Conservation (phyloP, 2,888 invertebrate genomes). For the Margaritifera margaritifera region DNA sequence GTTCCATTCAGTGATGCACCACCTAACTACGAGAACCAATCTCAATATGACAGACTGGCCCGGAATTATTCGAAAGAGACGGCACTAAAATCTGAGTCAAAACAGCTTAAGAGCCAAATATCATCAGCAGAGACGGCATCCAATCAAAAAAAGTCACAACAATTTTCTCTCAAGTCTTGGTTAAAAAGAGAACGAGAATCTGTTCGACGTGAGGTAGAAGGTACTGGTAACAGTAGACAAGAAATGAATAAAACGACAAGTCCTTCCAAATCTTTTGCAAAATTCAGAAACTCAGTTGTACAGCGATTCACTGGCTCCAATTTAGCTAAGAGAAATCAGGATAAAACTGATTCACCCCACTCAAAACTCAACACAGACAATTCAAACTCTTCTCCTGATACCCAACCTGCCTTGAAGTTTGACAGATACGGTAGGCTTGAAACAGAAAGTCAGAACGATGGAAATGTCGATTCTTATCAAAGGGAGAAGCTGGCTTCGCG, state of each 20-base stretch:
- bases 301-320: slow-evolving; percentile 50
- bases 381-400: slow-evolving; percentile 25
- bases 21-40: slow-evolving; percentile 51
- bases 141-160: slow-evolving; percentile 39
- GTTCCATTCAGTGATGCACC: slow-evolving; percentile 11
- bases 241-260: slow-evolving; percentile 23
- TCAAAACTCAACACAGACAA: slow-evolving; percentile 7
- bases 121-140: slow-evolving; percentile 16
- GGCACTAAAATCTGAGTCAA: slow-evolving; percentile 11
- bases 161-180: slow-evolving; percentile 60
- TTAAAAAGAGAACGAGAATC: slow-evolving; percentile 56
- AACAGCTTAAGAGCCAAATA: neutral
- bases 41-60: slow-evolving; percentile 25
- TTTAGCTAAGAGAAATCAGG: slow-evolving; percentile 25
- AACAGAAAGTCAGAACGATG: too few relatives aligned
- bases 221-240: slow-evolving; percentile 18
- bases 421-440: neutral
- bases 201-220: slow-evolving; percentile 36
- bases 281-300: slow-evolving; percentile 54
- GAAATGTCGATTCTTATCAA: slow-evolving; percentile 28
- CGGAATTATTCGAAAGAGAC: neutral
- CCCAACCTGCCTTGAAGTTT: slow-evolving; percentile 4
- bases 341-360: slow-evolving; percentile 9
- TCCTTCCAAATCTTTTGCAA: slow-evolving; percentile 47
- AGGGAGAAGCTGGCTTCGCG: slow-evolving; percentile 11